Conservation (phyloP, 2,113 vertebrate genomes). For the Stomatorhinus ivindoensis region DNA sequence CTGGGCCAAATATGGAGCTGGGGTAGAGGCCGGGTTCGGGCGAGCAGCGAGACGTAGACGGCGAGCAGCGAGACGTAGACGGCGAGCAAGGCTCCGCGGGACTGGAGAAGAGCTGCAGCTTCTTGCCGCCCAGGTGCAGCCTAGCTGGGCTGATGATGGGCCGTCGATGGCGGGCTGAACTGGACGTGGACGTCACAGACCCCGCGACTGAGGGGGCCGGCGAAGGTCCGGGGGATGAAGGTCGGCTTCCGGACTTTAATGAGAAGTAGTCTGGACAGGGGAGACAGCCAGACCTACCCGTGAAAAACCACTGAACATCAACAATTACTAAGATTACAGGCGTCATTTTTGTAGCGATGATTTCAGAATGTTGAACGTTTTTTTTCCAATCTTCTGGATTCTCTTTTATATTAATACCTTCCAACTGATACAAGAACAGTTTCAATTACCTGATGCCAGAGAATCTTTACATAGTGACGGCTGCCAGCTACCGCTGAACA, state of each 20-base stretch:
- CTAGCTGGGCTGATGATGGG: conserved; percentile 92
- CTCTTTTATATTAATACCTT: neutral
- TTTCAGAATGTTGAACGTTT: neutral
- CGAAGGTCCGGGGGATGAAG: conserved; percentile 73
- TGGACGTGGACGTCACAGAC: conserved; percentile 75
- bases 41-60: conserved; percentile 47
- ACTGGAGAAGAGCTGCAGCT: conserved; percentile 67
- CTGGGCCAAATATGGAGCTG: conserved; percentile 45
- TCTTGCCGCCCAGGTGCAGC: conserved; percentile 79
- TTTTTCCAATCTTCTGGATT: neutral
- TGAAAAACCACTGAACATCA: neutral
- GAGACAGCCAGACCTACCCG: neutral
- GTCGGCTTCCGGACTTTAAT: conserved; percentile 64
- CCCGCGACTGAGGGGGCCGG: conserved; percentile 76
- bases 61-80: conserved; percentile 47
- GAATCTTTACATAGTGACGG: conserved; percentile 70
- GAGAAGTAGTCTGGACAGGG: conserved; percentile 76
- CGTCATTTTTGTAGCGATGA: neutral
- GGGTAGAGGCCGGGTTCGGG: conserved; percentile 49
- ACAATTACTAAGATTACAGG: neutral
- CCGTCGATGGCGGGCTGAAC: conserved; percentile 73
- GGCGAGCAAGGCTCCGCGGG: conserved; percentile 39
- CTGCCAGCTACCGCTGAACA: conserved; percentile 88
- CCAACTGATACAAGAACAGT: neutral
- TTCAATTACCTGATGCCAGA: conserved; percentile 67